phyloP scores from a whole-genome alignment of 2,888 invertebrate species.

The Alloplasta piceator region DNA sequence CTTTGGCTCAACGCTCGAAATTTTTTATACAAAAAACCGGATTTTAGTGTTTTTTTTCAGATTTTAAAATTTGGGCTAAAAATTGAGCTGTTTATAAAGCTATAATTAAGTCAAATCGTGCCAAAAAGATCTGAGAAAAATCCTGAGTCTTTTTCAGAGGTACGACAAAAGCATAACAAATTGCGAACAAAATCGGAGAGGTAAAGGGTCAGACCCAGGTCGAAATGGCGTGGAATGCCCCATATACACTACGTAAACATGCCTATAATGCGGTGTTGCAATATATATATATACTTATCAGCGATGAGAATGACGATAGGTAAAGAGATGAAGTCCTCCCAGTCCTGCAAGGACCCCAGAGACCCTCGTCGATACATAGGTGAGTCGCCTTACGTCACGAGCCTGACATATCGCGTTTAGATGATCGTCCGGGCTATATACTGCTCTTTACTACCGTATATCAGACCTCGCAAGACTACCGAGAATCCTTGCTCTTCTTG shows the following conservation, averaged over 20 bases:
- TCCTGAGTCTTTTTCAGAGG: too few species aligned
- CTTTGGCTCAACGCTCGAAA: too few species aligned
- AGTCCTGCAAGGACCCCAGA: slow-evolving; percentile 38
- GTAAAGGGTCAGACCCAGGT: too few species aligned
- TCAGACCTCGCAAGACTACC: slow-evolving; percentile 26
- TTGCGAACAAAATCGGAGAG: too few species aligned
- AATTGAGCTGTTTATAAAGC: too few species aligned
- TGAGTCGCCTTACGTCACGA: slow-evolving; percentile 65
- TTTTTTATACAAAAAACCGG: too few species aligned
- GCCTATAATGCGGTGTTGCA: slow-evolving; percentile 12
- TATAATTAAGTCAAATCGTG: too few species aligned
- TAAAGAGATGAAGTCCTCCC: slow-evolving; percentile 60
- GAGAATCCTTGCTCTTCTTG: slow-evolving; percentile 39
- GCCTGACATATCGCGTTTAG: slow-evolving; percentile 64
- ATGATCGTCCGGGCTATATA: slow-evolving; percentile 62
- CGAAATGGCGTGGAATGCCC: too few species aligned
- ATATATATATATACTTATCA: slow-evolving; percentile 52
- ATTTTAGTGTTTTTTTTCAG: too few species aligned
- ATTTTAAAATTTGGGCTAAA: too few species aligned
- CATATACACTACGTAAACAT: not conserved
- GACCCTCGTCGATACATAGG: slow-evolving; percentile 60
- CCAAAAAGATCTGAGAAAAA: too few species aligned
- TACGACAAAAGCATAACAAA: too few species aligned
- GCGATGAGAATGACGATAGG: slow-evolving; percentile 50
- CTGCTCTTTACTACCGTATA: slow-evolving; percentile 50